These are phyloP conservation scores for Carcinoscorpius rotundicauda DNA, from an alignment of 1,140 invertebrate genomes.

Conservation along the genomic window DNA sequence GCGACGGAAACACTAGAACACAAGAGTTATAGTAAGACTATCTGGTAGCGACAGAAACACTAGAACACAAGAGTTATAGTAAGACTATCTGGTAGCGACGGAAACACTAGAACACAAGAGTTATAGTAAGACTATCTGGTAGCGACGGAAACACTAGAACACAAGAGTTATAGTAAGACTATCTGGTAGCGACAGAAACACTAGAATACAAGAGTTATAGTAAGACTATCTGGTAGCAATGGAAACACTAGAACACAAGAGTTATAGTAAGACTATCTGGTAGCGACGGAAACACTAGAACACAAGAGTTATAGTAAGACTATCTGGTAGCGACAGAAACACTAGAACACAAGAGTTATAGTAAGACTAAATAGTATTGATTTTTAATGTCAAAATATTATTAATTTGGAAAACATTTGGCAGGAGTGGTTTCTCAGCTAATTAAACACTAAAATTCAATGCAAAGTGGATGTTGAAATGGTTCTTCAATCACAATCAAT, in stretches of 20 bases:
- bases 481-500: too few relatives aligned
- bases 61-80: slow-evolving; percentile 30
- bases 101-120: slow-evolving; percentile 54
- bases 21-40: slow-evolving; percentile 38
- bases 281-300: slow-evolving; percentile 83
- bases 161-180: slow-evolving; percentile 31
- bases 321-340: slow-evolving; percentile 90
- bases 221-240: slow-evolving; percentile 88
- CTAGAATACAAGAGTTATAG: slow-evolving; percentile 31
- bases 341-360: slow-evolving; percentile 38
- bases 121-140: slow-evolving; percentile 66
- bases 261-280: slow-evolving; percentile 57
- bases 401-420: too few relatives aligned
- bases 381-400: too few relatives aligned
- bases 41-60: slow-evolving; percentile 92
- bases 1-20: slow-evolving; percentile 68
- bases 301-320: slow-evolving; percentile 31
- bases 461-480: too few relatives aligned
- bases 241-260: slow-evolving; percentile 57
- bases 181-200: slow-evolving; percentile 94
- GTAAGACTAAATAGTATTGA: too few relatives aligned
- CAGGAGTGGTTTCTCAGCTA: too few relatives aligned
- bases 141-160: slow-evolving; percentile 75
- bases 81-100: slow-evolving; percentile 91
- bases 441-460: too few relatives aligned